Conservation (phyloP, 2,113 vertebrate genomes). For the Cervus canadensis region DNA sequence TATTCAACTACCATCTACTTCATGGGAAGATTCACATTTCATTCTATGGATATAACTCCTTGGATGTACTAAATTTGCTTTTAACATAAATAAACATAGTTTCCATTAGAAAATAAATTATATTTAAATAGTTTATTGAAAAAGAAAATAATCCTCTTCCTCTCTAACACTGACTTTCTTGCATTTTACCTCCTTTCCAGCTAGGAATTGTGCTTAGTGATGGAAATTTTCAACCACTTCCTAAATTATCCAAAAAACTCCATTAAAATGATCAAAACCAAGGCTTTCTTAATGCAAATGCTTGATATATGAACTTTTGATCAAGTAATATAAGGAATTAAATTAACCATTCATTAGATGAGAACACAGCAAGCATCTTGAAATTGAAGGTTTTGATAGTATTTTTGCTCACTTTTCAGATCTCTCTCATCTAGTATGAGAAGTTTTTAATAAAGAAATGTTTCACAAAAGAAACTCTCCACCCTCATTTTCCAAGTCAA, state of each 20-base stretch:
- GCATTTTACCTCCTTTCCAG: neutral
- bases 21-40: neutral
- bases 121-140: neutral
- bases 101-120: neutral
- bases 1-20: neutral
- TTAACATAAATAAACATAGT: neutral
- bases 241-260: neutral
- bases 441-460: constrained; percentile 31
- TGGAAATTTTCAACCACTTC: neutral
- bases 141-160: neutral
- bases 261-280: constrained; percentile 15
- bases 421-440: constrained; percentile 9
- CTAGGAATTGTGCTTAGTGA: neutral
- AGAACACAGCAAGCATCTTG: neutral
- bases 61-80: neutral
- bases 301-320: neutral
- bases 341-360: constrained; percentile 18
- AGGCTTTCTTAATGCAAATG: neutral
- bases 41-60: neutral
- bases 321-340: neutral
- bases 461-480: constrained; percentile 7
- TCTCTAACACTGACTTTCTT: neutral
- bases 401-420: neutral
- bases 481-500: neutral
- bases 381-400: constrained; percentile 32